Evolutionary conservation across 2,888 invertebrate genomes (phyloP).

Genomic region (Blastobasis adustella): DNA sequence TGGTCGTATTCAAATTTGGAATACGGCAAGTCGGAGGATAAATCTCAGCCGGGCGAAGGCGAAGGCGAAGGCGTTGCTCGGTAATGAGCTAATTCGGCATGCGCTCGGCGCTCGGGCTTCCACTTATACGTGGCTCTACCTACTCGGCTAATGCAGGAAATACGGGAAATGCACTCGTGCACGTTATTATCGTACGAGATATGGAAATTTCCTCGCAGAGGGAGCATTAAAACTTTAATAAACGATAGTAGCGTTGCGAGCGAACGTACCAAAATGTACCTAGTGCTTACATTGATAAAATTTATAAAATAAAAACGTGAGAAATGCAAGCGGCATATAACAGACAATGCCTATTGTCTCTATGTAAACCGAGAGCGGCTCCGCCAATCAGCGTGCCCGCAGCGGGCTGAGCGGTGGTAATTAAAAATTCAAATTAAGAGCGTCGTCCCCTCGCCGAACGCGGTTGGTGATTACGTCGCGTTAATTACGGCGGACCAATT

Average conservation of each 20-base stretch:
- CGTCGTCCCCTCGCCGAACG: constrained; percentile 53
- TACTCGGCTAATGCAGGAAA: constrained; percentile 26
- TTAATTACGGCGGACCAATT: constrained; percentile 71
- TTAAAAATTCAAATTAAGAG: constrained; percentile 72
- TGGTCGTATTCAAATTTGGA: constrained; percentile 49
- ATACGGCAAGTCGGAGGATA: constrained; percentile 41
- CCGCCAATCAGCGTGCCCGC: constrained; percentile 50
- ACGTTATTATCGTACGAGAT: constrained; percentile 1
- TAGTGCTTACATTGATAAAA: too few relatives aligned
- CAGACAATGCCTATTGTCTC: constrained; percentile 56
- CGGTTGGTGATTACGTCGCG: constrained; percentile 65
- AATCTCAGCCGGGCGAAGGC: constrained; percentile 28
- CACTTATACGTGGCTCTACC: constrained; percentile 15
- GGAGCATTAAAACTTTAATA: too few relatives aligned
- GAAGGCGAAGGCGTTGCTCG: constrained; percentile 26
- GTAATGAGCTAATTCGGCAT: constrained; percentile 62
- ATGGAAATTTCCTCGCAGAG: not conserved
- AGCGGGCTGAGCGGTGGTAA: constrained; percentile 36
- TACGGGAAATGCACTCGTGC: constrained; percentile 31
- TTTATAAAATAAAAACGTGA: constrained; percentile 3
- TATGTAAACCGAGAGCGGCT: constrained; percentile 37
- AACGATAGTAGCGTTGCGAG: too few relatives aligned
- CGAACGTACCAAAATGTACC: too few relatives aligned
- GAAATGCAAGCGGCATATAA: constrained; percentile 8
- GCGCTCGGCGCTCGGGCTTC: constrained; percentile 24